phyloP scores from a whole-genome alignment of 2,888 invertebrate genomes.

The Drosophila lutescens region DNA sequence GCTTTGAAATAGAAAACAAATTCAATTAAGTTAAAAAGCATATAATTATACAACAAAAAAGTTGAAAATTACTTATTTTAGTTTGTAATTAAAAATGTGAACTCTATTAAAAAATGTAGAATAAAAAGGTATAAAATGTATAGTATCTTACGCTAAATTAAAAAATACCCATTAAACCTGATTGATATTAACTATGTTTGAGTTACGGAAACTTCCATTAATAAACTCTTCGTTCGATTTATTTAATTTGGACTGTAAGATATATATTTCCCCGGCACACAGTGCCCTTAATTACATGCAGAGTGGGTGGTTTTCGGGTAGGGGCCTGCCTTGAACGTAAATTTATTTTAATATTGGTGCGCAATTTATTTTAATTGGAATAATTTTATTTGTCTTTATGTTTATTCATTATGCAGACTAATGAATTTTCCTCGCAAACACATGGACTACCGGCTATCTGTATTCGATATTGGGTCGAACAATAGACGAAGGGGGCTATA shows the following conservation, averaged over 20 bases:
- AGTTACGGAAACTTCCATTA: neutral
- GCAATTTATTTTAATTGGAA: slow-evolving; percentile 82
- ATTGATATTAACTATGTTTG: neutral
- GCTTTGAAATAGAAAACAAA: too few relatives aligned
- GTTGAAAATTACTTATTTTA: too few relatives aligned
- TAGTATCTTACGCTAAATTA: too few relatives aligned
- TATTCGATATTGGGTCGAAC: slow-evolving; percentile 36
- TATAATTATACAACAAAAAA: too few relatives aligned
- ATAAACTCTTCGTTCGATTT: slow-evolving; percentile 4
- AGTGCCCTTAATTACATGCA: slow-evolving; percentile 66
- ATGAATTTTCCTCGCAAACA: slow-evolving; percentile 74
- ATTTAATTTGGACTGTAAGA: slow-evolving; percentile 21
- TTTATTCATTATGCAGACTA: slow-evolving; percentile 81
- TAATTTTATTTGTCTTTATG: slow-evolving; percentile 82
- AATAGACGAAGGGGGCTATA: slow-evolving; percentile 7
- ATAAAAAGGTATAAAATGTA: too few relatives aligned
- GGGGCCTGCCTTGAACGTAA: slow-evolving; percentile 55
- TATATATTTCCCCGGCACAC: slow-evolving; percentile 22
- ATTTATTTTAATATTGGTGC: slow-evolving; percentile 77
- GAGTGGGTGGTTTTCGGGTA: slow-evolving; percentile 12
- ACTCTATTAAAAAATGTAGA: too few relatives aligned
- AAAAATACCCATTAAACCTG: too few relatives aligned
- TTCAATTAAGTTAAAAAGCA: too few relatives aligned
- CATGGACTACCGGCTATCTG: slow-evolving; percentile 41
- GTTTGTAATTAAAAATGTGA: too few relatives aligned